A percentile compares a stretch with the other conserved stretches of the same genome.
Conservation (phyloP, 1,140 invertebrate genomes). For the Manduca sexta region DNA sequence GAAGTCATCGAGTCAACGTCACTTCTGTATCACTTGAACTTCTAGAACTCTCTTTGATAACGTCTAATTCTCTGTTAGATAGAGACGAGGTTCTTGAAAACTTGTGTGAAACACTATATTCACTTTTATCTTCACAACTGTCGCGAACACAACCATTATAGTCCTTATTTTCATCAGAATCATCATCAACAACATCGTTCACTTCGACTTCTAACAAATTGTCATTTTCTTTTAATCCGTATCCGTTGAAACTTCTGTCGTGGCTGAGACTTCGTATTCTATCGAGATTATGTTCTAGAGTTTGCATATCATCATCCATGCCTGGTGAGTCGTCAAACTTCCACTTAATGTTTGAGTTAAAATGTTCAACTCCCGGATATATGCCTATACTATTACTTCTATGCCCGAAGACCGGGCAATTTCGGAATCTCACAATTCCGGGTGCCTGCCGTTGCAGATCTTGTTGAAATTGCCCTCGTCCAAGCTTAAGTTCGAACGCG, state of each 20-base stretch:
- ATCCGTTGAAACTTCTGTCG: conserved; percentile 47
- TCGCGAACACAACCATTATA: conserved; percentile 44
- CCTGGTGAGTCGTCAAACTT: conserved; percentile 59
- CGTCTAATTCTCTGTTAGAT: conserved; percentile 68
- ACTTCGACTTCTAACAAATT: conserved; percentile 65
- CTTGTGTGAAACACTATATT: conserved; percentile 52
- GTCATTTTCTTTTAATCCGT: conserved; percentile 48
- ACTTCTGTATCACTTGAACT: conserved; percentile 72
- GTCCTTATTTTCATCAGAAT: conserved; percentile 58
- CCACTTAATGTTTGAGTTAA: conserved; percentile 68
- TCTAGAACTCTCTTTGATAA: conserved; percentile 70
- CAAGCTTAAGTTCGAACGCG: conserved; percentile 67
- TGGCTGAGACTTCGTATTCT: conserved; percentile 63
- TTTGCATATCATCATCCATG: conserved; percentile 53
- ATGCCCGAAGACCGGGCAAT: conserved; percentile 68
- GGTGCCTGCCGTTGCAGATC: conserved; percentile 63
- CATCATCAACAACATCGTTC: conserved; percentile 48
- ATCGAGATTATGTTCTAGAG: conserved; percentile 66
- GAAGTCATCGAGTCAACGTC: conserved; percentile 69
- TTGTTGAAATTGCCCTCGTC: conserved; percentile 69
- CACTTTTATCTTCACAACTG: conserved; percentile 60
- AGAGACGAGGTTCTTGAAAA: conserved; percentile 65
- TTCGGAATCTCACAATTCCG: conserved; percentile 72
- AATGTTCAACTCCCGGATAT: conserved; percentile 63
- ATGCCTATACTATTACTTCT: conserved; percentile 69